Base-by-base conservation (phyloP, 1,140 invertebrate species). In the Stenopsyche tienmushanensis region DNA sequence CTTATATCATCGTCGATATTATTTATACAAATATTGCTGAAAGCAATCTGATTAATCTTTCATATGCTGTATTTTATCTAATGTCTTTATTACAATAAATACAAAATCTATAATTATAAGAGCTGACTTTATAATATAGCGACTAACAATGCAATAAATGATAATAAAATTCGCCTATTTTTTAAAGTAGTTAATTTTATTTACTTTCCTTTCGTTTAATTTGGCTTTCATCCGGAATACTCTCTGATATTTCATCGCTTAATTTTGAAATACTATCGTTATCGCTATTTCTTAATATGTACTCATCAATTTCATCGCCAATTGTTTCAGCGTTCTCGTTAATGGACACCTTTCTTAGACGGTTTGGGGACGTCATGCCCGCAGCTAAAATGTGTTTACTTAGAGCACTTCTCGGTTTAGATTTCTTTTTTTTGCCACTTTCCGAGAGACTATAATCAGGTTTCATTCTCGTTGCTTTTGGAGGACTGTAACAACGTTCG, bases 401-500 rank as follows among this genome's bases (percentile, higher is more conserved):
- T 15, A 69, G 41, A 2, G 66, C 64, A 58, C 66, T 68, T 23
- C 64, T 62, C 3, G 64, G 66, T 25, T 68, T 71, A n/a, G n/a
- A n/a, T n/a, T 23, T 44, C 20, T 24, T 17, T 55, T 52, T 34
- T 42, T 13, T 62, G 3, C 13, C 34, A 45, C 10, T 39, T 2
- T 65, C 47, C 15, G 8, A 9, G 15, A 34, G 7, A 23, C 47
- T 47, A 44, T 39, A 39, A 45, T 44, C 41, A 10, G 52, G 49
- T 13, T 20, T 21, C 0, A 72, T 64, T 9, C 74, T 73, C 3
- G 74, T 44, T 44, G 20, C 41, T 34, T 41, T 67, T n/a, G 54
- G 66, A 71, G 87, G 86, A 69, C 86, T 83, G n/a, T 87, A 88
- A 70, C 87, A 85, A 50, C 87, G 78, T 75, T 89, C 86, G 69